Evolutionary conservation across 35 echinoderm and acorn worm species (phyloP).

Genomic region (Apostichopus parvimensis): DNA sequence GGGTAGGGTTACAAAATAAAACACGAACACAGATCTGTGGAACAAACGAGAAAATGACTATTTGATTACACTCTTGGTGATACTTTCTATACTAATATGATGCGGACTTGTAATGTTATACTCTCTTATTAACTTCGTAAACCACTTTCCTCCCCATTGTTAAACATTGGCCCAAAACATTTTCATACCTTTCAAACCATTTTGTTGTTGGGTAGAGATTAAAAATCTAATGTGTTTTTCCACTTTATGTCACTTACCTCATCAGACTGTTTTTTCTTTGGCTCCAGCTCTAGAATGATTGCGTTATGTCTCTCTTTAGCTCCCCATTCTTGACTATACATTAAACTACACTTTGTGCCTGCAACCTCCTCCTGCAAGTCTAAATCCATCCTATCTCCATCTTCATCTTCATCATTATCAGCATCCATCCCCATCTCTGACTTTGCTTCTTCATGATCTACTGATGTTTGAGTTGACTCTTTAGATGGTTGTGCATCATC

Average conservation of each 20-base stretch:
- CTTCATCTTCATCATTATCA: constrained; percentile 25
- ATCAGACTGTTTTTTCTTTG: constrained; percentile 17
- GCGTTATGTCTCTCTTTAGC: constrained; percentile 86
- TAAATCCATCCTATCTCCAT: constrained; percentile 40
- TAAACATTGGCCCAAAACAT: no score
- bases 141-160: no score
- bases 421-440: neutral
- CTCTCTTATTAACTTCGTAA: no score
- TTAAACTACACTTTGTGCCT: constrained; percentile 86
- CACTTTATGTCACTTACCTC: constrained; percentile 7
- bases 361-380: constrained; percentile 68
- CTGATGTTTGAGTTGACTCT: neutral
- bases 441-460: neutral
- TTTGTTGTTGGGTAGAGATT: no score
- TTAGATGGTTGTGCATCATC: neutral
- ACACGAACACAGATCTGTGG: constrained; percentile 73
- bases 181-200: no score
- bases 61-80: no score
- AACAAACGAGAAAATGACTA: neutral
- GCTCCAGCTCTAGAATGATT: constrained; percentile 76
- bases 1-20: constrained; percentile 94
- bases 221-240: no score
- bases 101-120: no score
- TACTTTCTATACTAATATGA: no score
- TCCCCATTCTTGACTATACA: constrained; percentile 82